Conservation (phyloP, 2,797 vertebrate species). For the Onychomys leucogaster region DNA sequence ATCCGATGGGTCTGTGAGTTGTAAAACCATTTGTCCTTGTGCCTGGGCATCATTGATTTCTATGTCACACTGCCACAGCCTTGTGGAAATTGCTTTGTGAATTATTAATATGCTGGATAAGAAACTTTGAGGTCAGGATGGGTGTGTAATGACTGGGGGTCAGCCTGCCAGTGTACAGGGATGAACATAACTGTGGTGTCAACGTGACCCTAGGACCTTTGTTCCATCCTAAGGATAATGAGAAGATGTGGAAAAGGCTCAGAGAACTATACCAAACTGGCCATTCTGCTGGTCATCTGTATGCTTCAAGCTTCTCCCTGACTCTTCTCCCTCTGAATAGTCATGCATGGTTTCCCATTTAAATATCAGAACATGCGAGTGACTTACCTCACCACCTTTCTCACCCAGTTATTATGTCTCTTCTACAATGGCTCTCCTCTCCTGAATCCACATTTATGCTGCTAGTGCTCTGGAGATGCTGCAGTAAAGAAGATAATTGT, state of each 20-base stretch:
- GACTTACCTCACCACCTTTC: background rate
- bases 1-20: background rate
- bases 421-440: background rate
- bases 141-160: background rate
- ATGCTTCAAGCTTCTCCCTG: too few species aligned
- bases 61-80: background rate
- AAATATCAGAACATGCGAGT: background rate
- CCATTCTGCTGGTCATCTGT: background rate
- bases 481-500: background rate
- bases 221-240: background rate
- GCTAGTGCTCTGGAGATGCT: background rate
- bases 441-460: background rate
- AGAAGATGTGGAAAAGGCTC: background rate
- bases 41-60: constrained; percentile 58
- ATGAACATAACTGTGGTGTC: background rate
- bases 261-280: background rate
- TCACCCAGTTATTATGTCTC: background rate
- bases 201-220: background rate
- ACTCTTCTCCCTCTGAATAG: background rate
- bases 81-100: constrained; percentile 65
- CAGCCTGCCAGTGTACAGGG: background rate
- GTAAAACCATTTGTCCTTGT: constrained; percentile 38
- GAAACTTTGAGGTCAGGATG: background rate
- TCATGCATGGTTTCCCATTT: background rate
- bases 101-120: constrained; percentile 45